These are phyloP conservation scores for Sciaenops ocellatus DNA, from an alignment of 2,797 vertebrate species.

Conservation along the genomic window DNA sequence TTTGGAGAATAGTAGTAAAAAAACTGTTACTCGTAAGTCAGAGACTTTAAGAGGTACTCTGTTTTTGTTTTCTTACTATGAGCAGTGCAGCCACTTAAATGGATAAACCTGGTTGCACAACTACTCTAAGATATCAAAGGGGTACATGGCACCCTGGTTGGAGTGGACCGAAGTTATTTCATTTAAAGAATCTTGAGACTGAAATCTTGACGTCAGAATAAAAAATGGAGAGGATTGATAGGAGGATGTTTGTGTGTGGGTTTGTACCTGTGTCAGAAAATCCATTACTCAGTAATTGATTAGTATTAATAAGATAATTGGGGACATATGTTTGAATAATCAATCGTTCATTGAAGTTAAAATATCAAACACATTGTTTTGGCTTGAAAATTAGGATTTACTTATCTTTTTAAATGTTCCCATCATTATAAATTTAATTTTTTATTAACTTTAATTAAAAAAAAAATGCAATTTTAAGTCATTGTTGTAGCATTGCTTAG, in stretches of 20 bases:
- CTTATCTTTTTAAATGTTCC: background rate
- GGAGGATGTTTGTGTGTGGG: background rate
- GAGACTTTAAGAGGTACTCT: background rate
- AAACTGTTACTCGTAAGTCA: background rate
- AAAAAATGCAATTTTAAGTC: background rate
- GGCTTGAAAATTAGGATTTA: background rate
- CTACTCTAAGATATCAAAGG: background rate
- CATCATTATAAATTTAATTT: background rate
- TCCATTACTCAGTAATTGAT: background rate
- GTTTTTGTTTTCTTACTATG: background rate
- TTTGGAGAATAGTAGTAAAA: background rate
- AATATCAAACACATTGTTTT: background rate
- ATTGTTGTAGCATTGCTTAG: background rate
- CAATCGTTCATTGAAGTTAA: background rate
- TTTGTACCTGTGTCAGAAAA: background rate
- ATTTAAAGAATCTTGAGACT: background rate
- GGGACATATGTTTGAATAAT: background rate
- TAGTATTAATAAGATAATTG: background rate
- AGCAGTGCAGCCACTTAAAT: background rate
- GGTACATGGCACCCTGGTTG: background rate
- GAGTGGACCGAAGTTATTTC: background rate
- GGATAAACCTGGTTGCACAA: background rate
- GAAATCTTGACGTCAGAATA: background rate
- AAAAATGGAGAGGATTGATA: background rate
- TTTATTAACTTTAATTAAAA: background rate